Percentiles rank a stretch among this genome's conserved stretches.
Conservation (phyloP, 2,888 invertebrate species). For the Trichacis sp. region DNA sequence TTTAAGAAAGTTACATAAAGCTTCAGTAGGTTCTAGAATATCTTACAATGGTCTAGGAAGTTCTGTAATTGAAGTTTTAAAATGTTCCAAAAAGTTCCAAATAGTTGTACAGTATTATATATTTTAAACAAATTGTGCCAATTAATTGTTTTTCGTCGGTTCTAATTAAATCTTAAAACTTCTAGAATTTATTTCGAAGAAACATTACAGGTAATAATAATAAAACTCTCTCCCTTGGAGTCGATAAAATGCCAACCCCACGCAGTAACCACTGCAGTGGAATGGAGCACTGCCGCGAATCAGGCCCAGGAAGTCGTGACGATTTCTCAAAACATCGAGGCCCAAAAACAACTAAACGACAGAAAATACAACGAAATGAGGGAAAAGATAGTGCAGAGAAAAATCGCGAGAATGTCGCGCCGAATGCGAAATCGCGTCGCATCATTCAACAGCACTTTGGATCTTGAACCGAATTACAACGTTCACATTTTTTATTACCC, state of each 20-base stretch:
- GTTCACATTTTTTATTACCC: slow-evolving; percentile 64
- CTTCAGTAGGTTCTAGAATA: too few relatives aligned
- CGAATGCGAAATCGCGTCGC: slow-evolving; percentile 56
- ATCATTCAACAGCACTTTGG: slow-evolving; percentile 47
- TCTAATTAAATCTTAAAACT: too few relatives aligned
- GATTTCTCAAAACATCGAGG: slow-evolving; percentile 25
- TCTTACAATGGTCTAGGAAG: too few relatives aligned
- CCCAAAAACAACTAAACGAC: slow-evolving; percentile 47
- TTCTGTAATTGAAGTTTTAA: too few relatives aligned
- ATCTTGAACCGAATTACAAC: slow-evolving; percentile 58
- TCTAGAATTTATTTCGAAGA: too few relatives aligned
- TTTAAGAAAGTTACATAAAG: too few relatives aligned
- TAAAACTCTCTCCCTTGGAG: slow-evolving; percentile 58
- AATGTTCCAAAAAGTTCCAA: too few relatives aligned
- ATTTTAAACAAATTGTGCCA: too few relatives aligned
- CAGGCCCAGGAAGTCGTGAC: slow-evolving; percentile 20
- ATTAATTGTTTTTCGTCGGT: too few relatives aligned
- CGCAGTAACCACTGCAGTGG: slow-evolving; percentile 51
- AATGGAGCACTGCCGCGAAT: slow-evolving; percentile 56
- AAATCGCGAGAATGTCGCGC: slow-evolving; percentile 55
- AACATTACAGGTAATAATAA: slow-evolving; percentile 51
- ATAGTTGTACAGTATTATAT: too few relatives aligned
- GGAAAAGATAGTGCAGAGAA: slow-evolving; percentile 51
- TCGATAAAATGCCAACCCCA: slow-evolving; percentile 58
- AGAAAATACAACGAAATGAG: slow-evolving; percentile 52